phyloP scores from a whole-genome alignment of 2,888 invertebrate species.

The Andrena praecox region DNA sequence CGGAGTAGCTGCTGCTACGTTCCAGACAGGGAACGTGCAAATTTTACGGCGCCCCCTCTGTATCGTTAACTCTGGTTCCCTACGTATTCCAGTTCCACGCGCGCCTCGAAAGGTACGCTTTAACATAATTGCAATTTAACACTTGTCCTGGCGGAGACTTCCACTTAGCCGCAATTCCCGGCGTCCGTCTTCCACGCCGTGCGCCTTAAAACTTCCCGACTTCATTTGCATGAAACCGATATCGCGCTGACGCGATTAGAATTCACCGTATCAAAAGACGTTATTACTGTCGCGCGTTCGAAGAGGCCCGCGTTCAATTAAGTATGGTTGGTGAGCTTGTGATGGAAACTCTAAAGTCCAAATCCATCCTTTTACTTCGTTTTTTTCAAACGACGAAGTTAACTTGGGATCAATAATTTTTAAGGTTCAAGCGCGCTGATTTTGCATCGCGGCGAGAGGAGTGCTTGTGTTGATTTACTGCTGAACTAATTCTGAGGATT shows the following conservation, averaged over 20 bases:
- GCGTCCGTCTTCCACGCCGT: constrained; percentile 15
- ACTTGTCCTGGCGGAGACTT: constrained; percentile 41
- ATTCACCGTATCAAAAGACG: constrained; percentile 12
- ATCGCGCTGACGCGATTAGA: constrained; percentile 33
- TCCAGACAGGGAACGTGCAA: constrained; percentile 31
- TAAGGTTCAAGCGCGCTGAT: too few relatives aligned
- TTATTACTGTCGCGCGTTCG: constrained; percentile 1
- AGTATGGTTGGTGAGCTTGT: neutral
- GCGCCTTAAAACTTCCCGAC: constrained; percentile 38
- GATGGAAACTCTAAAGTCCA: neutral
- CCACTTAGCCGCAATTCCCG: constrained; percentile 46
- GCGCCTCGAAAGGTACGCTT: constrained; percentile 40
- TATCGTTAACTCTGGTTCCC: constrained; percentile 59
- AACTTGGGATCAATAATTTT: too few relatives aligned
- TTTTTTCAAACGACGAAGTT: neutral
- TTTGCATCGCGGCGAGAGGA: too few relatives aligned
- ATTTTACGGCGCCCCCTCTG: constrained; percentile 58
- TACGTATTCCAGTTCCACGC: constrained; percentile 32
- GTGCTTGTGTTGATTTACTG: too few relatives aligned
- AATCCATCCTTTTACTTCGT: neutral
- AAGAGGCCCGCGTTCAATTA: constrained; percentile 6
- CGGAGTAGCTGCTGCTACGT: constrained; percentile 28
- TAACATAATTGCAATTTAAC: constrained; percentile 72
- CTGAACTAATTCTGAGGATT: too few relatives aligned
- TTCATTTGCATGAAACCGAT: constrained; percentile 50